Evolutionary conservation across 1,140 invertebrate genomes (phyloP), one percentile per base, ranked within the genome.

Genomic region (Drosophila rufa): DNA sequence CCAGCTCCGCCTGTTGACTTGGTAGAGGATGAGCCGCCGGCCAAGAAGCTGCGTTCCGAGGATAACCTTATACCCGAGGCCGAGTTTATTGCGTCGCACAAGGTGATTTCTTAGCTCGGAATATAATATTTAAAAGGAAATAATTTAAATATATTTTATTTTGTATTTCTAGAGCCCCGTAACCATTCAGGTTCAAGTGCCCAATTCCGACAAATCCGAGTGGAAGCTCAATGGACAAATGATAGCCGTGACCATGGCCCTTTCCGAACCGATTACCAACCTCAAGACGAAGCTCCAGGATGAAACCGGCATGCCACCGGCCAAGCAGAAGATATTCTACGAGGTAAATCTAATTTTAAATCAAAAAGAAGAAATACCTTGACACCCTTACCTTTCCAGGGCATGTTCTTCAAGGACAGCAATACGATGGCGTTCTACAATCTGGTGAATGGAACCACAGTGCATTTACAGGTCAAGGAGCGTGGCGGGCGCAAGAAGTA

Each of bases 401-500:
- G 98, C 46, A 96, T 99, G 92, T 99, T 99, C 94, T 98, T 99
- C 93, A 99, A 99, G 93, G 99, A 99, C 94, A 98, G 96, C 22
- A 98, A 99, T 91, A 96, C 96, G 2, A 94, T 99, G 92, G 99
- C 98, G 0, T 99, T 96, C 94, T 99, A 99, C 94, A 99, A 99
- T 93, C 95, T 99, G 27, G 94, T 95, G 0, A 96, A 96, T 11
- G 97, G 96, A 47, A 96, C 96, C 14, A 94, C 96, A n/a, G 95
- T 99, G 45, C 96, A 97, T 82, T 94, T 99, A 42, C 96, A 98
- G 93, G 94, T 99, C 7, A 99, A 99, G 93, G 99, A 99, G 94
- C 95, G 99, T 94, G 99, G 99, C 93, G 99, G 99, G 38, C 94
- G 98, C 43, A 99, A 99, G 94, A 99, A 99, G 91, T 99, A 97